Evolutionary conservation across 2,888 invertebrate genomes (phyloP).

Genomic region (Chironomus riparius): DNA sequence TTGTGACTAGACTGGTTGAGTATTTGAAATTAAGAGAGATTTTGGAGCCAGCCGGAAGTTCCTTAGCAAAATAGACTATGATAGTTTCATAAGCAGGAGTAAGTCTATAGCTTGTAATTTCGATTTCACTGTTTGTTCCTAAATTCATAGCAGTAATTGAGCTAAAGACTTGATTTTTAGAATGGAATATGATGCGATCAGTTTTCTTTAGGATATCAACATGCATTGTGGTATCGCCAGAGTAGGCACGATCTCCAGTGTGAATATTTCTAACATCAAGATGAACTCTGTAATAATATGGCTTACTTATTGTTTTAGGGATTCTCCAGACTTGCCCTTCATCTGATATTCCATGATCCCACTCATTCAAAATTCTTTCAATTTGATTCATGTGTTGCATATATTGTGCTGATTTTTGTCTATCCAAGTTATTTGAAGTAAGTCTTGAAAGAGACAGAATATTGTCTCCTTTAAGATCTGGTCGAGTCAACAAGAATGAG

Average conservation of each 20-base stretch:
- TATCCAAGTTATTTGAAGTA: background rate
- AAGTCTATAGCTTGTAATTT: background rate
- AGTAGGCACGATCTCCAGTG: background rate
- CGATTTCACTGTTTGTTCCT: background rate
- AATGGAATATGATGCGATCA: background rate
- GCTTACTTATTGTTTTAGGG: background rate
- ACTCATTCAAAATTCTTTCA: background rate
- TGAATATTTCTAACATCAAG: conserved; percentile 15
- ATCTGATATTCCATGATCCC: background rate
- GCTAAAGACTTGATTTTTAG: background rate
- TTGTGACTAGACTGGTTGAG: background rate
- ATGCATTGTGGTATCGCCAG: conserved; percentile 52
- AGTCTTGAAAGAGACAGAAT: background rate
- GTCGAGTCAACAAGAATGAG: background rate
- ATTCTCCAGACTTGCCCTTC: background rate
- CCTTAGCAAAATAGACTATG: background rate
- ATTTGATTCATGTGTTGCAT: background rate
- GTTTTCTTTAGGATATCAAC: conserved; percentile 38
- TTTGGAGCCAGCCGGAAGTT: background rate
- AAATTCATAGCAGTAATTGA: background rate
- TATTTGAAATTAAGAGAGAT: background rate
- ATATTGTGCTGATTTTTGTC: background rate
- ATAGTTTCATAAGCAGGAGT: background rate
- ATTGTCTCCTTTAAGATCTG: background rate
- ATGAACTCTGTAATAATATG: background rate